Base-by-base conservation (phyloP, 2,113 vertebrate genomes). In the Grammomys dolichurus region DNA sequence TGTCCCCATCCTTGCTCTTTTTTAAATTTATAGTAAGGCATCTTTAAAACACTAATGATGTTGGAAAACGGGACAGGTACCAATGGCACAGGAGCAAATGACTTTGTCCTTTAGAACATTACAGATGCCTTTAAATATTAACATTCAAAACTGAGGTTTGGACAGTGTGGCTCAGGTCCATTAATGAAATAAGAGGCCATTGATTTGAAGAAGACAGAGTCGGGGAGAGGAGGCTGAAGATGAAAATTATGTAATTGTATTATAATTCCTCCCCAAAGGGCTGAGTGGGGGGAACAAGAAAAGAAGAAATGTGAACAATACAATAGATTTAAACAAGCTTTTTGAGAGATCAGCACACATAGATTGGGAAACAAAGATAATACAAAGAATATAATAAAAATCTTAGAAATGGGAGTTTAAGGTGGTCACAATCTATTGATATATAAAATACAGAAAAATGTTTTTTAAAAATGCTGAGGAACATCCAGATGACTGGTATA, bases 341-440 rank as follows among this genome's bases (percentile, higher is more conserved):
- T 56, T 58, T 56, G 17, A 48, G n/a, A 17, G 70, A 80, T 90
- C 13, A 90, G 58, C 54, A 9, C 54, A 1, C 12, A 11, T 36
- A n/a, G 60, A 63, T 19, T 56, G 20, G 22, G 22, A 13, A 58
- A 73, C 75, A 60, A 84, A 60, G 14, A 31, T 54, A 92, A 36
- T 33, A 89, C 36, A 90, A 65, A 94, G 26, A 72, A 85, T 40
- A 89, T 1, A 65, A 17, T 63, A 14, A 10, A 87, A 93, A 12
- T 78, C 22, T 91, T 77, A 91, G 54, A 93, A 40, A 78, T 93
- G 24, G 58, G 76, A 94, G 65, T 69, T n/a, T 92, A 77, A 89
- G 87, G 72, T 67, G 36, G 82, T 69, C 0, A 14, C 95, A 92
- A 90, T 88, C 76, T 76, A 86, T 11, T 40, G 58, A 95, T 72